Percentiles rank a stretch among this genome's conserved stretches.
Evolutionary conservation across 1,140 invertebrate genomes (phyloP).

Genomic region (Drosophila auraria): DNA sequence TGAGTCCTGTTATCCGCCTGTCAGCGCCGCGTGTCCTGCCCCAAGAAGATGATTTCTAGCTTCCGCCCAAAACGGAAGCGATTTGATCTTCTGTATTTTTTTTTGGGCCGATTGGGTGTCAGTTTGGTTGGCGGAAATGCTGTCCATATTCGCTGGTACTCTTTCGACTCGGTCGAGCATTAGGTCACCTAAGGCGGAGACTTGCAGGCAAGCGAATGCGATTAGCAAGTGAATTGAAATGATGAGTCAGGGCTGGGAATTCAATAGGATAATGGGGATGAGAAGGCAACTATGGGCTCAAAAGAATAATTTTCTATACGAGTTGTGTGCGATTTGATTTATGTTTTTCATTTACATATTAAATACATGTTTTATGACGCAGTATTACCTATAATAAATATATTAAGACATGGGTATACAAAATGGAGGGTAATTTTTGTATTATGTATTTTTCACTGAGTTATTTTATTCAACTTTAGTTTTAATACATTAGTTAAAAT

Average conservation of each 20-base stretch:
- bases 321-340: neutral
- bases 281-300: neutral
- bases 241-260: constrained; percentile 20
- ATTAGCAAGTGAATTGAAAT: constrained; percentile 37
- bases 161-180: constrained; percentile 10
- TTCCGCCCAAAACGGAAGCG: constrained; percentile 52
- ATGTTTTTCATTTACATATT: constrained; percentile 10
- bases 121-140: constrained; percentile 42
- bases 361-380: neutral
- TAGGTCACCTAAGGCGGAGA: neutral
- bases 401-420: too few relatives aligned
- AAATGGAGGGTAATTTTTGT: neutral
- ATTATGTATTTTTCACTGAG: neutral
- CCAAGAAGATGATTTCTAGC: constrained; percentile 66
- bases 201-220: constrained; percentile 14
- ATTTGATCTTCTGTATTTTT: constrained; percentile 25
- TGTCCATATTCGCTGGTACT: constrained; percentile 25
- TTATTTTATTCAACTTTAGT: too few relatives aligned
- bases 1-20: constrained; percentile 61
- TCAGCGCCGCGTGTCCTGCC: constrained; percentile 50
- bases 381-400: neutral
- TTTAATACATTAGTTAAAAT: neutral
- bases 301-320: neutral
- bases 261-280: neutral
- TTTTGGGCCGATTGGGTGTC: constrained; percentile 31